Base-by-base conservation (phyloP, 2,113 vertebrate genomes). In the Poeciliopsis turrubarensis region DNA sequence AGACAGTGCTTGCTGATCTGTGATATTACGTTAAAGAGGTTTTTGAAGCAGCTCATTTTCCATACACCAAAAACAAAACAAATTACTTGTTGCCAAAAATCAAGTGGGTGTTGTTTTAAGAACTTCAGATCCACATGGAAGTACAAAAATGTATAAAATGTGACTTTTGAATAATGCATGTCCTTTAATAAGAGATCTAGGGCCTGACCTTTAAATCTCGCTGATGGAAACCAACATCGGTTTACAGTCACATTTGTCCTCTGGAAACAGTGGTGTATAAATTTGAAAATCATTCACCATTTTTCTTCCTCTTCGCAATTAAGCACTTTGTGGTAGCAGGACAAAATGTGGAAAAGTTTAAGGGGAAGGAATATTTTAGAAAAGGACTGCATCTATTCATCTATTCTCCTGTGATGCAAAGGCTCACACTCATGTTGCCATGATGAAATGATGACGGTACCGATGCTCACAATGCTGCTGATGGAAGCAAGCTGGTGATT, bases 401-500 rank as follows among this genome's bases (percentile, higher is more conserved):
- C 34, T 37, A 3, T 57, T 25, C 9, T n/a, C 22, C 19, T 57
- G 9, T 57, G 22, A 9, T 25, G 51, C 51, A 67, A 61, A 64
- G 4, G 14, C 30, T 72, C 5, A 25, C 0, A 47, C 41, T 73
- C 70, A 81, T 0, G 14, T 70, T 1, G 44, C 32, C 74, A 60
- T 0, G 5, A 44, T 25, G 15, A 34, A 22, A n/a, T 76, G 12
- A 57, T 41, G 47, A 71, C 54, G 51, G 29, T 14, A 1, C n/a
- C 34, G 32, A 67, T 47, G 32, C 19, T 67, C 72, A 67, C 72
- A 67, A 10, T 68, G 72, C 5, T 74, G 70, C 70, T 30, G 64
- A 77, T 65, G 70, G 63, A 70, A 27, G 22, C 37, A 69, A 34
- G 15, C 37, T n/a, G 26, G 72, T 82, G 82, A 82, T 77, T 87